Conservation (phyloP, 2,797 vertebrate species). For the Neosilurus mollespiculum region DNA sequence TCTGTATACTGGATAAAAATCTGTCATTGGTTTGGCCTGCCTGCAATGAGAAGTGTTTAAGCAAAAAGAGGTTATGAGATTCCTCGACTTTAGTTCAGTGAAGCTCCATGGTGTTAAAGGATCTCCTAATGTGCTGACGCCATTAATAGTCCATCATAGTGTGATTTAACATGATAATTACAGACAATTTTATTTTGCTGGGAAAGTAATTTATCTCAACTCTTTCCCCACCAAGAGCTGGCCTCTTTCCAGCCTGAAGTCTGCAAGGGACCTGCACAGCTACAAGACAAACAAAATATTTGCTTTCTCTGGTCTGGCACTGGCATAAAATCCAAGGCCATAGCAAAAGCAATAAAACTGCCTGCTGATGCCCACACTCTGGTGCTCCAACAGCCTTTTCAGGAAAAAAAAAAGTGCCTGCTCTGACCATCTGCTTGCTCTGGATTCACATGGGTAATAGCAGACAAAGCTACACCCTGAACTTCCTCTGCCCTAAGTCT, state of each 20-base stretch:
- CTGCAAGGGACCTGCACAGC: constrained; percentile 55
- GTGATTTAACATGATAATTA: constrained; percentile 61
- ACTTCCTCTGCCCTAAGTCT: constrained; percentile 50
- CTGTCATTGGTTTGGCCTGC: constrained; percentile 64
- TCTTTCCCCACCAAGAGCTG: constrained; percentile 50
- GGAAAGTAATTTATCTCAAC: constrained; percentile 55
- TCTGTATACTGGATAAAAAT: constrained; percentile 59
- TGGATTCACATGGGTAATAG: constrained; percentile 43
- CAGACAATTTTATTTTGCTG: constrained; percentile 53
- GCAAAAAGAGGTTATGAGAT: constrained; percentile 58
- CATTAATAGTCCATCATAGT: constrained; percentile 40
- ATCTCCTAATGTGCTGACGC: constrained; percentile 41
- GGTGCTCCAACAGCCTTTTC: constrained; percentile 34
- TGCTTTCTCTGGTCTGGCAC: constrained; percentile 59
- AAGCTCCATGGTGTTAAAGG: constrained; percentile 37
- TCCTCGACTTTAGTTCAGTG: constrained; percentile 40
- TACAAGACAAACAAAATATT: constrained; percentile 60
- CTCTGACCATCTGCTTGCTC: constrained; percentile 29
- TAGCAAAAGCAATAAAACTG: constrained; percentile 53
- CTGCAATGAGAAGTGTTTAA: constrained; percentile 58
- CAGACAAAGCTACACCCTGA: constrained; percentile 33
- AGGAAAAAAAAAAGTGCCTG: constrained; percentile 46
- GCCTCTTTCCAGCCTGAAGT: constrained; percentile 50
- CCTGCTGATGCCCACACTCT: constrained; percentile 52
- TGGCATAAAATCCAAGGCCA: constrained; percentile 54